Conservation (phyloP, 2,888 invertebrate species). For the Dendrolimus houi region DNA sequence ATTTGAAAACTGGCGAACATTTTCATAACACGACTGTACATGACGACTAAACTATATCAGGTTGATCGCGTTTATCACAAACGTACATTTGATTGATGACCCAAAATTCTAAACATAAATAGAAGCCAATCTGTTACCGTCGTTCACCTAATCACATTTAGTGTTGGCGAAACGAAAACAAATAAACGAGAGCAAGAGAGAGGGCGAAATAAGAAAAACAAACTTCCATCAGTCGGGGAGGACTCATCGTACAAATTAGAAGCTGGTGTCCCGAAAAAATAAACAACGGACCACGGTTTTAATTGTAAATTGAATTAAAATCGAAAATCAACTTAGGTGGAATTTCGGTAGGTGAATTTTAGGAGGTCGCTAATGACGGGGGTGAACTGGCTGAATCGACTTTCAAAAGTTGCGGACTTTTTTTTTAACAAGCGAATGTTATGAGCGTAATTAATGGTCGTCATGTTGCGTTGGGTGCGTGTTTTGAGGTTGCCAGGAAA, state of each 20-base stretch:
- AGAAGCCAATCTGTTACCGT: not conserved
- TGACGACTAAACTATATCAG: too few species aligned
- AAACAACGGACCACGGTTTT: slow-evolving; percentile 53
- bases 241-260: slow-evolving; percentile 37
- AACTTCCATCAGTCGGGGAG: slow-evolving; percentile 26
- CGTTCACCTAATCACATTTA: not conserved
- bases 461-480: slow-evolving; percentile 25
- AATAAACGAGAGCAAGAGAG: slow-evolving; percentile 22
- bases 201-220: slow-evolving; percentile 29
- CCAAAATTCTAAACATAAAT: not conserved
- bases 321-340: slow-evolving; percentile 55
- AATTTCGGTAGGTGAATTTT: slow-evolving; percentile 26
- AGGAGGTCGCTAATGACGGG: slow-evolving; percentile 49
- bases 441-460: slow-evolving; percentile 54
- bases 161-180: not conserved
- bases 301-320: slow-evolving; percentile 72
- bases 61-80: too few species aligned
- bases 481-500: slow-evolving; percentile 5
- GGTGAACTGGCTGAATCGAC: slow-evolving; percentile 16
- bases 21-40: too few species aligned
- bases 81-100: not conserved
- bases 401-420: slow-evolving; percentile 43
- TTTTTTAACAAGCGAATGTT: slow-evolving; percentile 55
- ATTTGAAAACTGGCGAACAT: too few species aligned
- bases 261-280: slow-evolving; percentile 48